Base-by-base conservation (phyloP, 2,888 invertebrate species). In the Apomyelois bistriatella region DNA sequence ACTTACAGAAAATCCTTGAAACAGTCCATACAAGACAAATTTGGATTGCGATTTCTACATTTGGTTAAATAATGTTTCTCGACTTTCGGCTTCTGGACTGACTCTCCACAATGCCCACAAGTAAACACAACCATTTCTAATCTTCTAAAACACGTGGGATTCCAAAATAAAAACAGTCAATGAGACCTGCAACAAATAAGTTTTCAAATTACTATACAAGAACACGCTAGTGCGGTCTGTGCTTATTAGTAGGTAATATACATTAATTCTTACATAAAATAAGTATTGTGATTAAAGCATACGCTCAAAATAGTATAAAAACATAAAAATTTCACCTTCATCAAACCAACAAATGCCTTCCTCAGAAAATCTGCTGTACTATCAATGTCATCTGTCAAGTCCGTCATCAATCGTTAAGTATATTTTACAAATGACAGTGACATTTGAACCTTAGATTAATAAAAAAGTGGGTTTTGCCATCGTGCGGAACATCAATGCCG, bases 21-120 rank as follows among this genome's bases (percentile, higher is more conserved):
- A 78, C 98, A 99, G 77, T 99, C 99, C 79, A 98, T 95, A 82
- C 99, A 99, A 0, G 97, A 96, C 42, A 98, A 85, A 64, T 93
- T 94, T 59, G 94, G 92, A 48, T 91, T 91, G 10, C 90, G 90
- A 61, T 92, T 91, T 52, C 95, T 92, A 74, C 97, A 98, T 74
- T 92, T 92, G 49, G 92, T 92, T 61, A 92, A 91, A 74, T 95
- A 95, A 82, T 98, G 98, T 72, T 97, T 97, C 63, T 96, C 97
- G 0, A 98, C 98, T 76, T 95, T 94, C 22, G 96, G 95, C 76
- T 99, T 99, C 77, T 98, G 97, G 35, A 98, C 84, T 37, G 97
- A 94, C 57, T 97, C 97, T 0, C 98, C 98, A 78, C 99, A 99
- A 64, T 94, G 92, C 67, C 96, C 95, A 80, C 99, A 99, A 9